Base-by-base conservation (phyloP, 2,888 invertebrate species). In the Dinocampus coccinellae region DNA sequence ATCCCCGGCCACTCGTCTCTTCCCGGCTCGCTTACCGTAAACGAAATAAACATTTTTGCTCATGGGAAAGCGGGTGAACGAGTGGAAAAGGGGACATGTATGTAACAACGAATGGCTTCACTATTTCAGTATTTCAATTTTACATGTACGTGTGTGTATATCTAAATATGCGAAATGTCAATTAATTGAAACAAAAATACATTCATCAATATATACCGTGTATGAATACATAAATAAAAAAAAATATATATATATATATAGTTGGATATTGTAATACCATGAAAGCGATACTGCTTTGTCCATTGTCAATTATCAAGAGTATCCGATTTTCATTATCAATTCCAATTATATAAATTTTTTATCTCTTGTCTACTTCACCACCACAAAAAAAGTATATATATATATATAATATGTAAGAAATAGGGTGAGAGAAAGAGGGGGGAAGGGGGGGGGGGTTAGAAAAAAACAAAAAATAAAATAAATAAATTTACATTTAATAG, bases 101-200 rank as follows among this genome's bases (percentile, higher is more conserved):
- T n/a, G n/a, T n/a, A 39, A 39, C n/a, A 39, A n/a, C 39, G 39
- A 39, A 39, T 39, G 39, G n/a, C n/a, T 39, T 47, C 16, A 16
- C 16, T 47, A 2, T 4, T 16, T 47, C 47, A n/a, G 16, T 47
- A n/a, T 47, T 47, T 47, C 47, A 47, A 1, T 16, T 47, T 3
- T n/a, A 16, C 9, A 16, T 47, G 47, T 47, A n/a, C 9, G 9
- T 16, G 47, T 16, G 7, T 29, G 3, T 29, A 29, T 29, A 29
- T 29, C n/a, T n/a, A n/a, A n/a, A n/a, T n/a, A n/a, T n/a, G n/a
- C n/a, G n/a, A n/a, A 16, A 47, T n/a, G 16, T 47, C 47, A n/a
- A n/a, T n/a, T n/a, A 47, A 47, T 47, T 47, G 47, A 47, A 47
- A 47, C 47, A n/a, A 47, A n/a, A 47, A 47, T 47, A 47, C 47